Conservation (phyloP, 1,140 invertebrate genomes). For the Papilio helenus region DNA sequence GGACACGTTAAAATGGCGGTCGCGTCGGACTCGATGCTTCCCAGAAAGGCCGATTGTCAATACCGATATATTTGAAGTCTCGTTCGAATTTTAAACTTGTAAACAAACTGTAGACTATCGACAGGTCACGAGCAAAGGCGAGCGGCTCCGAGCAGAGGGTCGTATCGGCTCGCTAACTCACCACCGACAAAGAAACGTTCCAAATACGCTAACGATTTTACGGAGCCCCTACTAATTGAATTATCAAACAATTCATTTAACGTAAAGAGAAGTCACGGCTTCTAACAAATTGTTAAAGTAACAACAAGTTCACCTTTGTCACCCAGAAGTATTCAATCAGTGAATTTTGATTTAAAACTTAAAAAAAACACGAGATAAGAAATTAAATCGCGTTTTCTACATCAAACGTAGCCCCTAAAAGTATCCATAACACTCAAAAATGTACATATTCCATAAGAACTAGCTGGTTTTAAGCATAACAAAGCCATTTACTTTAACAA, state of each 20-base stretch:
- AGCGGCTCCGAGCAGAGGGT: constrained; percentile 33
- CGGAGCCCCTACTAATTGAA: not conserved
- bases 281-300: constrained; percentile 33
- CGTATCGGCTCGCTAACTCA: constrained; percentile 59
- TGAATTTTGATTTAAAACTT: not conserved
- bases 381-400: too few species aligned
- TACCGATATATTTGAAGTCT: constrained; percentile 52
- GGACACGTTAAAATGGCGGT: constrained; percentile 62
- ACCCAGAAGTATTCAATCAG: not conserved
- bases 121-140: constrained; percentile 58
- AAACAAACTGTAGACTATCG: constrained; percentile 55
- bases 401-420: too few species aligned
- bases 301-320: not conserved
- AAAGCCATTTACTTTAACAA: not conserved
- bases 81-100: constrained; percentile 54
- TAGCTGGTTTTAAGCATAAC: too few species aligned
- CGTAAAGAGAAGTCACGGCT: constrained; percentile 27
- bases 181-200: constrained; percentile 52
- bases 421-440: too few species aligned
- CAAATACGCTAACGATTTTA: constrained; percentile 27
- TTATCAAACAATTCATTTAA: constrained; percentile 9
- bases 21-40: constrained; percentile 57
- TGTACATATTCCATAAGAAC: too few species aligned
- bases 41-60: constrained; percentile 69
- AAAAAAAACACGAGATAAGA: too few species aligned